Base-by-base conservation (phyloP, 1,140 invertebrate genomes). In the Pygmarrhopalites habei region DNA sequence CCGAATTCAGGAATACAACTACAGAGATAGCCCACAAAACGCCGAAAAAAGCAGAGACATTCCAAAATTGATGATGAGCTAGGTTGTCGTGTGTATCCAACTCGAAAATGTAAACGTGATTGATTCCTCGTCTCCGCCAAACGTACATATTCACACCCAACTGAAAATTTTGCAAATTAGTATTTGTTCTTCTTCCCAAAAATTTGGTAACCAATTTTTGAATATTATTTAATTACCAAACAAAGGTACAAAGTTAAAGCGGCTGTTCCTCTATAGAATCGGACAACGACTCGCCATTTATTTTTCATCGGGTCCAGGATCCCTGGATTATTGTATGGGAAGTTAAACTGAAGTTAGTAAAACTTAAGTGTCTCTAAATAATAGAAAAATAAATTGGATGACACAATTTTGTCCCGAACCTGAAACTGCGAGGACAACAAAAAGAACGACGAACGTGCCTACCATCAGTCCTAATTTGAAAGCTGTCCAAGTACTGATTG, bases 101-200 rank as follows among this genome's bases (percentile, higher is more conserved):
- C 76, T 99, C 96, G 76, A 99, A 99, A 69, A 99, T 99, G 0
- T 99, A 82, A 0, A 99, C 96, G 76, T 99, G 96, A 81, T 99
- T 99, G 4, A 99, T 95, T 12, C 96, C 95, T 0, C 93, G 95
- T 10, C 90, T 91, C 69, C 94, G 80, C 95, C 95, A 99, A 21
- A 93, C 94, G 76, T 98, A 97, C 21, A 91, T 94, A 74, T 99
- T 99, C n/a, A 98, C 86, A 25, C 95, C 95, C 74, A 98, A 92
- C 1, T n/a, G n/a, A n/a, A n/a, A n/a, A n/a, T n/a, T n/a, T n/a
- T n/a, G n/a, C n/a, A n/a, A n/a, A n/a, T n/a, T n/a, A n/a, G n/a
- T n/a, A n/a, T n/a, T n/a, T n/a, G n/a, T n/a, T n/a, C n/a, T n/a
- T n/a, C n/a, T n/a, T n/a, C n/a, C n/a, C n/a, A n/a, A n/a, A n/a